Percentiles rank a stretch among this genome's conserved stretches.
phyloP scores from a whole-genome alignment of 2,797 vertebrate genomes.

The Gymnothorax reevesii region DNA sequence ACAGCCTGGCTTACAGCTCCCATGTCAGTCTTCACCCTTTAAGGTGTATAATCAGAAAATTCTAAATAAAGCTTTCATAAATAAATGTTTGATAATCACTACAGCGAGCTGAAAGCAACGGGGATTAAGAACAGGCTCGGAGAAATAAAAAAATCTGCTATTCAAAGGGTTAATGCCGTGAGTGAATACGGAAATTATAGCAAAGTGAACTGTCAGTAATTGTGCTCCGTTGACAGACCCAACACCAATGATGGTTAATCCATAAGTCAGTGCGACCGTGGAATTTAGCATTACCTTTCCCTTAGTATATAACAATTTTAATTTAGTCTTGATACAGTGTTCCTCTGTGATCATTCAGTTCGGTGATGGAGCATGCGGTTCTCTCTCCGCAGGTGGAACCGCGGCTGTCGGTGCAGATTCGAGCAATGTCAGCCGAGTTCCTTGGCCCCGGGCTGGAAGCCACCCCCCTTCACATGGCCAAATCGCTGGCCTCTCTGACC shows the following conservation, averaged over 20 bases:
- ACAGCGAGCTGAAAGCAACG: too few species aligned
- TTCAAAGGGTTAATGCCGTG: background rate
- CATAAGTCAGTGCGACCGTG: too few species aligned
- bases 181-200: background rate
- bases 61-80: too few species aligned
- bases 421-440: conserved; percentile 91
- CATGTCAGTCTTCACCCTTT: background rate
- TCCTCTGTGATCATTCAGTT: background rate
- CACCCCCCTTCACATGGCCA: conserved; percentile 88
- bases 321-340: too few species aligned
- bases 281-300: too few species aligned
- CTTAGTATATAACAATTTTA: too few species aligned
- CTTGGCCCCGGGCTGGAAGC: conserved; percentile 83
- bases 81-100: too few species aligned
- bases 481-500: conserved; percentile 91
- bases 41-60: too few species aligned
- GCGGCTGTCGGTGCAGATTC: conserved; percentile 90
- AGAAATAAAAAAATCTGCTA: too few species aligned
- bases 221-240: too few species aligned
- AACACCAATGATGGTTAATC: too few species aligned
- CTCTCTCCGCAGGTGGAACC: conserved; percentile 79
- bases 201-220: background rate
- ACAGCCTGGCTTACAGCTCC: background rate
- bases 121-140: too few species aligned
- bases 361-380: background rate